phyloP scores from a whole-genome alignment of 2,888 invertebrate genomes.

The Helobdella robusta region DNA sequence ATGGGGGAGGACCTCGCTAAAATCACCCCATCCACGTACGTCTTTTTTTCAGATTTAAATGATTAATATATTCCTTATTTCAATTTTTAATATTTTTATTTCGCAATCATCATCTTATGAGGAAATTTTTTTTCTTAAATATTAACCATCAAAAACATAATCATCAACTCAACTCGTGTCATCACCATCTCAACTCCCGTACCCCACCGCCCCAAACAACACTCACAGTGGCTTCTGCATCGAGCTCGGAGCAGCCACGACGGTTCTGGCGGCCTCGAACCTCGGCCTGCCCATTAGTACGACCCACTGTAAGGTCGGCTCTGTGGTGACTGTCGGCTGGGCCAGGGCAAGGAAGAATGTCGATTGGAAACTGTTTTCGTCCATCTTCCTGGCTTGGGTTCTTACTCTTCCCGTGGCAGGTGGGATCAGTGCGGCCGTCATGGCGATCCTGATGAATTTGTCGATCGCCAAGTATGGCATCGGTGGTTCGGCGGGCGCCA shows the following conservation, averaged over 20 bases:
- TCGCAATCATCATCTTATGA: too few species aligned
- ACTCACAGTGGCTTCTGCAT: slow-evolving; percentile 76
- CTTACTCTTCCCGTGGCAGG: slow-evolving; percentile 91
- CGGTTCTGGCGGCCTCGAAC: slow-evolving; percentile 89
- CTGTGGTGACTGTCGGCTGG: slow-evolving; percentile 61
- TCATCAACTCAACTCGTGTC: too few species aligned
- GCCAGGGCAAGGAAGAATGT: slow-evolving; percentile 47
- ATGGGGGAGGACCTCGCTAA: slow-evolving; percentile 92
- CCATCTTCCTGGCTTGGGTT: slow-evolving; percentile 92
- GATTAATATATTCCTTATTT: too few species aligned
- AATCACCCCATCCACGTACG: slow-evolving; percentile 86
- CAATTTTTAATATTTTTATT: too few species aligned
- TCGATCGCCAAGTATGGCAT: slow-evolving; percentile 7
- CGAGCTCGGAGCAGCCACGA: slow-evolving; percentile 88
- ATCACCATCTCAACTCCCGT: too few species aligned
- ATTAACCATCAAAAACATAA: too few species aligned
- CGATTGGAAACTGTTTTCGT: slow-evolving; percentile 57
- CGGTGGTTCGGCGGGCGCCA: too few species aligned
- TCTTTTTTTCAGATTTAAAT: neutral
- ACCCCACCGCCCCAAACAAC: too few species aligned
- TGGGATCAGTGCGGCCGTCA: slow-evolving; percentile 68
- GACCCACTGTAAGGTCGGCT: slow-evolving; percentile 97
- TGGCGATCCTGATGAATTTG: slow-evolving; percentile 54
- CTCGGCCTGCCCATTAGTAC: slow-evolving; percentile 94
- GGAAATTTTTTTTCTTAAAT: too few species aligned